phyloP scores from a whole-genome alignment of 2,113 vertebrate species.

The Mustelus asterias region DNA sequence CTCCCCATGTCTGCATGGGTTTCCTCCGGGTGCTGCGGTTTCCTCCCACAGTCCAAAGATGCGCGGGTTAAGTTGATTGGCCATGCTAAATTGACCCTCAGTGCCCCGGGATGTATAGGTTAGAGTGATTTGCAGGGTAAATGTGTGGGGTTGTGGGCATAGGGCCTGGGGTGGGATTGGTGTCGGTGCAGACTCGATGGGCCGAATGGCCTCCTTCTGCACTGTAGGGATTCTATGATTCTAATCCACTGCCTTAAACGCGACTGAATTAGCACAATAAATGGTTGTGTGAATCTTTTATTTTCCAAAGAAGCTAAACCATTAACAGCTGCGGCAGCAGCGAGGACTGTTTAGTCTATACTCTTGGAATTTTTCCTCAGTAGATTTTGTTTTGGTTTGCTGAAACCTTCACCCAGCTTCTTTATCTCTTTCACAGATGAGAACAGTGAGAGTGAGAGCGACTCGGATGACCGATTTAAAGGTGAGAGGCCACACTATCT shows the following conservation, averaged over 20 bases:
- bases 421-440: slow-evolving; percentile 75
- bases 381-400: slow-evolving; percentile 17
- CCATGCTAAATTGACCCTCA: too few relatives aligned
- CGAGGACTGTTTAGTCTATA: slow-evolving; percentile 27
- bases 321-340: background rate
- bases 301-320: background rate
- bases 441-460: slow-evolving; percentile 98
- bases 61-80: too few relatives aligned
- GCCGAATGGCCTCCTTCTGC: too few relatives aligned
- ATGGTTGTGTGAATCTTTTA: background rate
- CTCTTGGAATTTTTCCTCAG: background rate
- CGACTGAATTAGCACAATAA: background rate
- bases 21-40: too few relatives aligned
- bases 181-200: too few relatives aligned
- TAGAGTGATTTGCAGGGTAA: too few relatives aligned
- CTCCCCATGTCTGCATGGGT: too few relatives aligned
- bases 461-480: slow-evolving; percentile 98
- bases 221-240: too few relatives aligned
- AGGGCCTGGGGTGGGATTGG: too few relatives aligned
- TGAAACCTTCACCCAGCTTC: slow-evolving; percentile 41
- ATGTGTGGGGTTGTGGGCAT: too few relatives aligned
- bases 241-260: background rate
- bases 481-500: slow-evolving; percentile 62
- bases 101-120: too few relatives aligned
- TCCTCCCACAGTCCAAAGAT: too few relatives aligned